A percentile compares a stretch with the other conserved stretches of the same genome.
Conservation (phyloP, 2,888 invertebrate genomes). For the Apamea epomidion region DNA sequence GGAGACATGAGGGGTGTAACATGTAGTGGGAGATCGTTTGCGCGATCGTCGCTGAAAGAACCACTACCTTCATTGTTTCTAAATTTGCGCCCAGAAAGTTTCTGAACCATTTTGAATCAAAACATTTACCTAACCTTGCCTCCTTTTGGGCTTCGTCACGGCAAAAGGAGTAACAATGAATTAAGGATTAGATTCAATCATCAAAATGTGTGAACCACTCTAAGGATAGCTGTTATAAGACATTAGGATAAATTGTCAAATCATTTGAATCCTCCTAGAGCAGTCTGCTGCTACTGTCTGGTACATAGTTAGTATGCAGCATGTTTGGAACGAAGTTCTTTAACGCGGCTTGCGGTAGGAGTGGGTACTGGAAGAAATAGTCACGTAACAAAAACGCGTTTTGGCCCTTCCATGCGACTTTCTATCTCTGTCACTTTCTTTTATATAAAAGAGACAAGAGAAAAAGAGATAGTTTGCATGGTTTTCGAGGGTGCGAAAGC, state of each 20-base stretch:
- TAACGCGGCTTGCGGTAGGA: too few relatives aligned
- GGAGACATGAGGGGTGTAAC: conserved; percentile 91
- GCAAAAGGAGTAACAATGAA: not conserved
- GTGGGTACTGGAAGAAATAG: not conserved
- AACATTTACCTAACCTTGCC: not conserved
- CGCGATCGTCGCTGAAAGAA: too few relatives aligned
- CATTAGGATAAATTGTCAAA: not conserved
- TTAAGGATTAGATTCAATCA: not conserved
- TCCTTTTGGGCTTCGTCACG: not conserved
- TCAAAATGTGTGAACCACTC: not conserved
- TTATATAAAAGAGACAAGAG: not conserved
- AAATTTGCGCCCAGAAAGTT: not conserved
- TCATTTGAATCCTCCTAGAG: not conserved
- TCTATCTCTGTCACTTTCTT: not conserved
- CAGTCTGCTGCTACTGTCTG: not conserved
- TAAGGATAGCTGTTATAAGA: not conserved
- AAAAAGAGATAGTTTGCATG: too few relatives aligned
- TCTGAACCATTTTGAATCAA: not conserved
- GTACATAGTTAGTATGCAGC: too few relatives aligned
- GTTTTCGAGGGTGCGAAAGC: too few relatives aligned
- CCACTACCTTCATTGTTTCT: too few relatives aligned
- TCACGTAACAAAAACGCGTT: not conserved
- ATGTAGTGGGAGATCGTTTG: too few relatives aligned
- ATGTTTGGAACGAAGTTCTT: too few relatives aligned
- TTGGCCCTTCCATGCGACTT: not conserved